A percentile compares a stretch with the other conserved stretches of the same genome.
Evolutionary conservation across 2,113 vertebrate genomes (phyloP).

Genomic region (Seriola rivoliana): DNA sequence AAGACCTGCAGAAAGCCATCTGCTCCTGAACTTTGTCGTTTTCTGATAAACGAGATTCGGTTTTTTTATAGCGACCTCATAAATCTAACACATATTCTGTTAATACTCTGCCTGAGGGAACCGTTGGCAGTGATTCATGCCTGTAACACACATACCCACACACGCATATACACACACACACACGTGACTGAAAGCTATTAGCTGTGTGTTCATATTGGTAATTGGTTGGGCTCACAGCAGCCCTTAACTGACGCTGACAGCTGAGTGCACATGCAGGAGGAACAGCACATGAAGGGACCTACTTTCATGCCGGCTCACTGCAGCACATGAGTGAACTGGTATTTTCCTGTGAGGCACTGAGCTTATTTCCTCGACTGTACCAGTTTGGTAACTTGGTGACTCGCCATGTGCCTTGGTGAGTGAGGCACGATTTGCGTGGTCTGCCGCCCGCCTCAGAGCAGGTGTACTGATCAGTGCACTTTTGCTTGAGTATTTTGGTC

Average conservation of each 20-base stretch:
- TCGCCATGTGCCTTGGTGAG: not conserved
- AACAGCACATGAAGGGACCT: not conserved
- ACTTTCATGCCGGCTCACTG: not conserved
- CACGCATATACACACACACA: not conserved
- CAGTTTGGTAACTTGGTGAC: not conserved
- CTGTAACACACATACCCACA: not conserved
- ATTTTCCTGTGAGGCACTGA: not conserved
- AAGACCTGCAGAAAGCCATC: not conserved
- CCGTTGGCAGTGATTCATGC: constrained; percentile 14
- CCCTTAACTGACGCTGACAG: not conserved
- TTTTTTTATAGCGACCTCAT: constrained; percentile 8
- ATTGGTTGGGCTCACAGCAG: constrained; percentile 1
- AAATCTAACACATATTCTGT: constrained; percentile 28
- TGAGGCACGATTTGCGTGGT: not conserved
- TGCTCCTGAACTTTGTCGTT: not conserved
- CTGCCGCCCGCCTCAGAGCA: not conserved
- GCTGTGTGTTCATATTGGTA: constrained; percentile 11
- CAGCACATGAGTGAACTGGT: not conserved
- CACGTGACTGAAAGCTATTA: constrained; percentile 4
- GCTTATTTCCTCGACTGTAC: not conserved
- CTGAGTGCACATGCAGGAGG: not conserved
- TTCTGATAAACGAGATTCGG: constrained; percentile 11
- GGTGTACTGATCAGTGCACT: not conserved
- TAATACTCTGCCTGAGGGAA: constrained; percentile 2
- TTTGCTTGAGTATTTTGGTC: too few relatives aligned